Conservation (phyloP, 2,113 vertebrate species). For the Charina bottae region DNA sequence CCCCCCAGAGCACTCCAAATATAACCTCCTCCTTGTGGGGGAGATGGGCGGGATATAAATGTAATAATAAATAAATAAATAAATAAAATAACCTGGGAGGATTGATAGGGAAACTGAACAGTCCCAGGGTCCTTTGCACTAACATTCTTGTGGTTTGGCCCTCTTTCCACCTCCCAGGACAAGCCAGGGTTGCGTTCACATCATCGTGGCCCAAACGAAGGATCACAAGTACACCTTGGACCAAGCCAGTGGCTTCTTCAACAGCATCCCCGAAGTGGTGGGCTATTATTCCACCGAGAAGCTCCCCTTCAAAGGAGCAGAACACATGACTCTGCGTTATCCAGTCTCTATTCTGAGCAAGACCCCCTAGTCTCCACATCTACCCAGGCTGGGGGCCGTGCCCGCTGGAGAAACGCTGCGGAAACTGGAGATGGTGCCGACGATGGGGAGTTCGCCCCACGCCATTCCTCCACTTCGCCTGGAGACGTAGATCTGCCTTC, state of each 20-base stretch:
- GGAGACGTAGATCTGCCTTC: accelerated
- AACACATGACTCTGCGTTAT: conserved; percentile 93
- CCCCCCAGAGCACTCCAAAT: background rate
- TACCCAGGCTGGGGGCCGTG: background rate
- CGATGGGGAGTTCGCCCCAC: background rate
- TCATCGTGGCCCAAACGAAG: conserved; percentile 96
- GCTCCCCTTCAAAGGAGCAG: conserved; percentile 92
- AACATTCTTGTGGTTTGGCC: background rate
- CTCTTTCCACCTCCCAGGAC: conserved; percentile 76
- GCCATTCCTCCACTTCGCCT: no score
- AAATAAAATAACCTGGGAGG: background rate
- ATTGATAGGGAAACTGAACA: background rate
- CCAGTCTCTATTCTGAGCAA: conserved; percentile 82
- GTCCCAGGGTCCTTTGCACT: background rate
- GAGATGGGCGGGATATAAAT: no score
- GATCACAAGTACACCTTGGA: conserved; percentile 90
- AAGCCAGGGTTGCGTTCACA: conserved; percentile 95
- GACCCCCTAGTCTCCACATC: conserved; percentile 36
- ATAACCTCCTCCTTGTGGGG: no score
- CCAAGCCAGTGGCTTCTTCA: conserved; percentile 88
- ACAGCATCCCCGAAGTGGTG: conserved; percentile 89
- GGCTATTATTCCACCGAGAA: conserved; percentile 89
- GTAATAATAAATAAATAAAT: no score
- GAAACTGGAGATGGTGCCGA: accelerated
- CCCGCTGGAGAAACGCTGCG: background rate